Base-by-base conservation (phyloP, 2,797 vertebrate genomes). In the Rhabdophis nuchalis region DNA sequence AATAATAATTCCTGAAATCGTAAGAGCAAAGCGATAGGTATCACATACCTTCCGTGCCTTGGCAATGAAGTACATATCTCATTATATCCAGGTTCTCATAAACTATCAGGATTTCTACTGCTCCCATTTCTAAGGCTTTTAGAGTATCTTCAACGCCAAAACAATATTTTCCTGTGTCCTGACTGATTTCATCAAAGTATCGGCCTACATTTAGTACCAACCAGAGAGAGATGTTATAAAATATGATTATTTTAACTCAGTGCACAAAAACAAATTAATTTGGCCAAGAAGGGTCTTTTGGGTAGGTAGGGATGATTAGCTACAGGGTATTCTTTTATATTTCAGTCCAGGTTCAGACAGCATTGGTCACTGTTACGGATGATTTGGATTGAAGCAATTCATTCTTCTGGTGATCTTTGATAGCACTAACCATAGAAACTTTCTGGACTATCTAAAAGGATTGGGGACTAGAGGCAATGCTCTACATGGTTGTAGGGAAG, bases 81-180 rank as follows among this genome's bases (percentile, higher is more conserved):
- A 99, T 99, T 92, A 99, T 99, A 97, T 99, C 99, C 96, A 99
- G 98, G 96, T 99, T 99, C 97, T 99, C 99, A 94, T 99, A 99
- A 95, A 99, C 99, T 96, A 99, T 99, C 96, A 99, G 98, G 96
- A 99, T 99, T 97, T 99, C 99, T 97, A 99, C 99, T 18, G 99
- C 99, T 97, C 99, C 99, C 99, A 99, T 99, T 97, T 99, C 99
- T 97, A 99, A 97, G 94, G 99, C 99, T 97, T 99, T 99, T 96
- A 99, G 98, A 93, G 99, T 99, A 97, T 99, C 99, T 96, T 99
- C 99, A 94, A 99, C 99, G 18, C 99, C 99, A 92, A 99, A 99
- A 97, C 99, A 99, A 96, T 99, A 99, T 96, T 99, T 99, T 92
- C 99, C 99, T 0, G 99, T 99, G 97, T 99, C 99, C 97, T 99